Percentiles rank a stretch among this genome's conserved stretches.
Conservation (phyloP, 1,140 invertebrate genomes). For the Euschistus heros region DNA sequence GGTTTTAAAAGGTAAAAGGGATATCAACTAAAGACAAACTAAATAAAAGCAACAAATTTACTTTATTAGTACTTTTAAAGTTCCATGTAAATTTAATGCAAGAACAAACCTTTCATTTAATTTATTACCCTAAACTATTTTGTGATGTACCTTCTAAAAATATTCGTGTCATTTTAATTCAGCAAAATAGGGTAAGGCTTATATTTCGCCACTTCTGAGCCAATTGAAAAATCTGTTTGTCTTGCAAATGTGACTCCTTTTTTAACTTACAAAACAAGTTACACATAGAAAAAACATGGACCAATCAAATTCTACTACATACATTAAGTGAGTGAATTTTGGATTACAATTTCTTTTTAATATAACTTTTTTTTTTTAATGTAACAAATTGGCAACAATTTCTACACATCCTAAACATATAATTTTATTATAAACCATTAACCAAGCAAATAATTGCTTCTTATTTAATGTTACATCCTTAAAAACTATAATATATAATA, state of each 20-base stretch:
- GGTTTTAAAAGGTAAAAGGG: slow-evolving; percentile 1
- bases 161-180: slow-evolving; percentile 21
- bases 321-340: slow-evolving; percentile 26
- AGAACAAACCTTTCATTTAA: slow-evolving; percentile 25
- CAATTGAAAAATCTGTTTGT: slow-evolving; percentile 20
- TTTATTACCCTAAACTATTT: slow-evolving; percentile 20
- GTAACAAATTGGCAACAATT: slow-evolving; percentile 28
- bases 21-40: neutral
- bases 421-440: slow-evolving; percentile 24
- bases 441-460: slow-evolving; percentile 26
- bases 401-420: slow-evolving; percentile 28
- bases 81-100: slow-evolving; percentile 28
- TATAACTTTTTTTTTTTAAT: slow-evolving; percentile 21
- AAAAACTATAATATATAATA: slow-evolving; percentile 21
- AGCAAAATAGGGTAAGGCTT: slow-evolving; percentile 25
- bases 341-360: slow-evolving; percentile 23
- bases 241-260: slow-evolving; percentile 19
- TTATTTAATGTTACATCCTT: slow-evolving; percentile 2
- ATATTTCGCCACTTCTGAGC: slow-evolving; percentile 23
- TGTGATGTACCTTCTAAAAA: slow-evolving; percentile 27
- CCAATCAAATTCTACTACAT: slow-evolving; percentile 28
- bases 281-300: slow-evolving; percentile 27
- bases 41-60: slow-evolving; percentile 26
- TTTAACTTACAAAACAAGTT: slow-evolving; percentile 19
- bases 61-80: slow-evolving; percentile 28